A percentile compares a stretch with the other conserved stretches of the same genome.
Conservation (phyloP, 1,140 invertebrate genomes). For the Heliconius hermathena region DNA sequence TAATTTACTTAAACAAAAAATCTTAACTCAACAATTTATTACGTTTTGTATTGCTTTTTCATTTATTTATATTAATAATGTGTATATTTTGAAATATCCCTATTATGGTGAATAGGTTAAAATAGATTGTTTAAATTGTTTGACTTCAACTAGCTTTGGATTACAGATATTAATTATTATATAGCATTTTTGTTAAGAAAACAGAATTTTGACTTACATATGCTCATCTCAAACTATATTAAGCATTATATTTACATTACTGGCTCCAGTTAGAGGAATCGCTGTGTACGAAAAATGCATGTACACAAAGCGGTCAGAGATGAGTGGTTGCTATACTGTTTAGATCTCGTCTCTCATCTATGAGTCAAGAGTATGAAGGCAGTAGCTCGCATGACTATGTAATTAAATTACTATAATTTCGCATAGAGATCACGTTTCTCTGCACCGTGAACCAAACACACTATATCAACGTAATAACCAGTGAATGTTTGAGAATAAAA, state of each 20-base stretch:
- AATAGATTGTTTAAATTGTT: neutral
- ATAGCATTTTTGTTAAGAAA: neutral
- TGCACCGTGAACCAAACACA: neutral
- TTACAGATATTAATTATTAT: neutral
- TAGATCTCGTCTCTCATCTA: neutral
- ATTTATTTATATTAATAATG: too few relatives aligned
- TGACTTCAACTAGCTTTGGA: neutral
- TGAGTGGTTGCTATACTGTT: neutral
- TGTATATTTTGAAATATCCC: too few relatives aligned
- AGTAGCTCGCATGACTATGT: neutral
- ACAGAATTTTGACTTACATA: neutral
- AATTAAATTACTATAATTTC: neutral
- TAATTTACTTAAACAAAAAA: neutral
- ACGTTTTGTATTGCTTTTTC: too few relatives aligned
- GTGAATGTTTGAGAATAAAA: neutral
- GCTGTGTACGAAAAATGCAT: neutral
- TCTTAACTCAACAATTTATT: neutral
- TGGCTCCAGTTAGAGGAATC: neutral
- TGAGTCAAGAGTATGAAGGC: neutral
- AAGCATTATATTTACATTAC: neutral
- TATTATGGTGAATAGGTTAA: too few relatives aligned
- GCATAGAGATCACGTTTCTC: neutral
- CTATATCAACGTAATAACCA: neutral
- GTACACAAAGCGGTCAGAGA: neutral
- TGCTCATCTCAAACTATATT: neutral